phyloP scores from a whole-genome alignment of 1,140 invertebrate genomes.

The Hycleus phaleratus region DNA sequence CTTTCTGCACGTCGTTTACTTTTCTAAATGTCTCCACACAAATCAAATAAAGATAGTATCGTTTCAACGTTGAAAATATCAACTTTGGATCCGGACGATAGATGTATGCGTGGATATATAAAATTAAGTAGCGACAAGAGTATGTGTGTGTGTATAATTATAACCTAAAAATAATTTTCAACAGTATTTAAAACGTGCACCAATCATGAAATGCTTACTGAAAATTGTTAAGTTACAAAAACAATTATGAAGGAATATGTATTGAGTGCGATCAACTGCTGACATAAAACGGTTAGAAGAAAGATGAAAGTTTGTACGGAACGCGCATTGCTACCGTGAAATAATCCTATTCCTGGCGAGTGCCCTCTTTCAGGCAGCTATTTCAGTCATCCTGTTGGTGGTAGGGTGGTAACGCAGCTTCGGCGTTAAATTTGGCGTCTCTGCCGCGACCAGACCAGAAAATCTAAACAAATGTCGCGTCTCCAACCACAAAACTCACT shows the following conservation, averaged over 20 bases:
- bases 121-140: slow-evolving; percentile 30
- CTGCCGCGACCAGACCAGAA: slow-evolving; percentile 27
- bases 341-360: slow-evolving; percentile 24
- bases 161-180: slow-evolving; percentile 21
- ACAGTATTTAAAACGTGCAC: slow-evolving; percentile 6
- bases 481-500: slow-evolving; percentile 25
- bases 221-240: slow-evolving; percentile 16
- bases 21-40: background rate
- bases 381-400: slow-evolving; percentile 19
- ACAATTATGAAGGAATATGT: slow-evolving; percentile 18
- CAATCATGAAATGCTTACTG: slow-evolving; percentile 21
- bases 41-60: slow-evolving; percentile 20
- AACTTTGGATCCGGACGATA: slow-evolving; percentile 14
- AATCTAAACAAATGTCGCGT: slow-evolving; percentile 30
- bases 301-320: slow-evolving; percentile 5
- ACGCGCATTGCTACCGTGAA: slow-evolving; percentile 12
- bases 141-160: slow-evolving; percentile 7
- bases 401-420: slow-evolving; percentile 20
- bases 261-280: background rate
- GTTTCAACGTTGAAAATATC: slow-evolving; percentile 12
- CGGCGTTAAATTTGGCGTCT: slow-evolving; percentile 30
- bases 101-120: slow-evolving; percentile 13
- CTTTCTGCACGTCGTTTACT: slow-evolving; percentile 16
- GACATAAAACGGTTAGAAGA: background rate
- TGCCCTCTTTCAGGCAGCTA: slow-evolving; percentile 26